Base-by-base conservation (phyloP, 1,140 invertebrate genomes). In the Trachymyrmex septentrionalis region DNA sequence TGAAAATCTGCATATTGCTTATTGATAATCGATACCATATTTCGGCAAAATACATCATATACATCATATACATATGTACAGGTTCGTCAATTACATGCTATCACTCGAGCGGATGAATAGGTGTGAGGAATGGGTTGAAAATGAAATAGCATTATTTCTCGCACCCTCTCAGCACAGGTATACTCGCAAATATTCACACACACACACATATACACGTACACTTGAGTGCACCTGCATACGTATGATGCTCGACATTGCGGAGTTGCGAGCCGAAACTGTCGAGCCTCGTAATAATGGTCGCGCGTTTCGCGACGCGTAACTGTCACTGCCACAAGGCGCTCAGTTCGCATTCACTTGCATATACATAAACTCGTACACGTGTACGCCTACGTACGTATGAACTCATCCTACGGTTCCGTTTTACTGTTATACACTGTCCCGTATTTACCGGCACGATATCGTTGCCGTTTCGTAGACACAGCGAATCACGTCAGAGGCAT, bases 91-190 rank as follows among this genome's bases (percentile, higher is more conserved):
- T n/a, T 84, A 50, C 69, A 34, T 19, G 69, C 69, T 75, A 55
- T 50, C 80, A 84, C 80, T 61, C 69, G 38, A 55, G 34, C 63
- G 76, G 38, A 63, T 55, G 69, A 24, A 30, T 30, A 48, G 24
- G 5, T 1, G 9, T 0, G 34, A 69, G 6, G 21, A 27, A 6
- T 9, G 53, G 30, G 27, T 48, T 24, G 53, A 72, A 59, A 82
- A 82, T 21, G 53, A 73, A 82, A 82, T 21, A 82, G 69, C 69
- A 27, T 84, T 84, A 61, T 75, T 84, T 84, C 19, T 44, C 38
- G 38, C 27, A 63, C 38, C 9, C 38, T 24, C 9, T 14, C 7
- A 38, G 2, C 34, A 6, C 61, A 10, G 12, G 27, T 16, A 34
- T n/a, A 34, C 14, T 14, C 21, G 7, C 24, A 44, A 3, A 27